Base-by-base conservation (phyloP, 2,113 vertebrate species). In the Sula dactylatra region DNA sequence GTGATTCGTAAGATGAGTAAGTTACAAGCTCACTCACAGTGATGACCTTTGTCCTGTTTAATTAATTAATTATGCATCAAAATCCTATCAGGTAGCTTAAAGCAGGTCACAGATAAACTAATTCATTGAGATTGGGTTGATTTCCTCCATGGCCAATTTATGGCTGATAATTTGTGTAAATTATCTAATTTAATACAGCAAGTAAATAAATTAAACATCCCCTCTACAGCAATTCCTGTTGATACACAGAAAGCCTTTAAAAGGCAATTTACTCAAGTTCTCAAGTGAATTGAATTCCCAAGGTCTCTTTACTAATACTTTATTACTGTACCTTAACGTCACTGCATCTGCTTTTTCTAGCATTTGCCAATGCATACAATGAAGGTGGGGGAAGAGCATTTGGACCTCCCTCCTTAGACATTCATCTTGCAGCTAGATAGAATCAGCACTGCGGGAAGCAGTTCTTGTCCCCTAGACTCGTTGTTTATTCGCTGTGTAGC, bases 181-280 rank as follows among this genome's bases (percentile, higher is more conserved):
- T 97, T 94, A 95, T 90, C 84, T 97, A 93, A 98, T 96, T 93
- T 95, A 93, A 86, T 92, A 87, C 42, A 72, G 34, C 47, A 83
- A 94, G 82, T 91, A 97, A 97, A 97, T 87, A 97, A 94, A 97
- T 96, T 94, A 97, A 97, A 79, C 38, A 64, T 92, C 50, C 36
- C 56, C 66, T 97, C 86, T 84, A 61, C 20, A 66, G 70, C 24
- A 95, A 86, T 96, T 66, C 95, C 16, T 34, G 77, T 64, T 94
- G 81, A 66, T 82, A 66, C 59, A 93, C 45, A 90, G 55, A 87
- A 91, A 97, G 47, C 17, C 55, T 95, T 91, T 92, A 92, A 90
- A 96, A 94, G 40, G 40, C 24, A 94, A 87, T 88, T 97, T 96
- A 86, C 62, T 93, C 88, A 85, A 38, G 29, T 62, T 56, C 91